Conservation (phyloP, 2,797 vertebrate genomes). For the Phoeniculus purpureus region DNA sequence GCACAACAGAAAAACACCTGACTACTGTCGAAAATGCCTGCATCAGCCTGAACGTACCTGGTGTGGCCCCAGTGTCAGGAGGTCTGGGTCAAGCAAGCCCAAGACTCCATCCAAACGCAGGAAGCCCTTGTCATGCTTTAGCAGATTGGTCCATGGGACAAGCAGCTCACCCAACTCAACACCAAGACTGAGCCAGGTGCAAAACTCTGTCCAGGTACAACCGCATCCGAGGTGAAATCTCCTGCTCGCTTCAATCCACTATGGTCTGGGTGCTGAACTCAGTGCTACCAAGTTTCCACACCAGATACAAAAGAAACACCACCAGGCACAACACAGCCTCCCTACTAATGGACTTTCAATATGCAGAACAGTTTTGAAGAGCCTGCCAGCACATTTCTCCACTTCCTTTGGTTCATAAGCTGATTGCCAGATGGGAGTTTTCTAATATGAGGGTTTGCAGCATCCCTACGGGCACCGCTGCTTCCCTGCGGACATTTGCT, state of each 20-base stretch:
- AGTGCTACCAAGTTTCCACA: background rate
- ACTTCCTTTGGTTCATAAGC: slow-evolving; percentile 57
- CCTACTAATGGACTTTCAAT: slow-evolving; percentile 47
- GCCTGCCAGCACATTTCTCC: slow-evolving; percentile 62
- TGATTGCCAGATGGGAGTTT: slow-evolving; percentile 60
- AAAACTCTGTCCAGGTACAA: background rate
- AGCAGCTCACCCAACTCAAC: background rate
- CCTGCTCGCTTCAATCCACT: background rate
- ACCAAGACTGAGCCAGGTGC: background rate
- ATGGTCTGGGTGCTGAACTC: background rate
- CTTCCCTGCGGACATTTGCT: background rate
- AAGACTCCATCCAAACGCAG: background rate
- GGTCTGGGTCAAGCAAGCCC: background rate
- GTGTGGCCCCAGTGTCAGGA: rapidly evolving
- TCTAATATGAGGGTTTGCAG: slow-evolving; percentile 45
- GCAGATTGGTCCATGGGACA: background rate
- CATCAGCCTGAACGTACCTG: background rate
- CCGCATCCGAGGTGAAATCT: background rate
- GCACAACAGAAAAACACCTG: background rate
- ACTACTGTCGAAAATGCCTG: background rate
- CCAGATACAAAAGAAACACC: background rate
- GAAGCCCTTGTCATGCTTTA: background rate
- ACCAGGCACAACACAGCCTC: slow-evolving; percentile 16
- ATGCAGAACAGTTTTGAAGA: slow-evolving; percentile 45
- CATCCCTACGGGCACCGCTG: slow-evolving; percentile 25